Base-by-base conservation (phyloP, 2,888 invertebrate genomes). In the Campoplex nolae region DNA sequence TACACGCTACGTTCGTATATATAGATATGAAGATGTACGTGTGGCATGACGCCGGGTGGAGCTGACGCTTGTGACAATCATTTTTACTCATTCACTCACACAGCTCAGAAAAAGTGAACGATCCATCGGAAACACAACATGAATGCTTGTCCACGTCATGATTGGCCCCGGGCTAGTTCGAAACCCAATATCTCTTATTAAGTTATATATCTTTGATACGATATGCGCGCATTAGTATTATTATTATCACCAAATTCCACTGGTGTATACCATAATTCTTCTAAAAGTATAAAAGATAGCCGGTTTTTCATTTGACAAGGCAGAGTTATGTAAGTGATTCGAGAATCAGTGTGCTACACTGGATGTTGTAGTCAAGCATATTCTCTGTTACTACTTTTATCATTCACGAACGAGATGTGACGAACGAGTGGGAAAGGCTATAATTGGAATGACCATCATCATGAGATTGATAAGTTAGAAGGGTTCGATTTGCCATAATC, bases 51-150 rank as follows among this genome's bases (percentile, higher is more conserved):
- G 28, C 56, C 68, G 81, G 68, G 70, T 51, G 65, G 65, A 42
- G 79, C 58, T 67, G 68, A 56, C 48, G 54, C 81, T 62, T 35
- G 81, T 74, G 74, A 84, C 80, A 84, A 87, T 87, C 73, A 74
- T 87, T 84, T 83, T 74, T 35, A 58, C 84, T 84, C 80, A 84
- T 76, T 86, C 83, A 83, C 79, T 75, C 78, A 75, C 74, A 70
- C 76, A 70, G 54, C 28, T 58, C 32, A 48, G 45, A n/a, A 71
- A 67, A 68, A 75, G 45, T 62, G 35, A 35, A 51, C 32, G 71
- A 65, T 35, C 70, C 56, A 18, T 70, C 11, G 67, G 11, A 67
- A 48, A 77, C 23, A 77, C 38, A 54, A 80, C 23, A 48, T 23
- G 0, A 2, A 62, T 35, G 58, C 16, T 4, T 13, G 4, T 56